Base-by-base conservation (phyloP, 2,797 vertebrate genomes). In the Orientallactaga sibirica region DNA sequence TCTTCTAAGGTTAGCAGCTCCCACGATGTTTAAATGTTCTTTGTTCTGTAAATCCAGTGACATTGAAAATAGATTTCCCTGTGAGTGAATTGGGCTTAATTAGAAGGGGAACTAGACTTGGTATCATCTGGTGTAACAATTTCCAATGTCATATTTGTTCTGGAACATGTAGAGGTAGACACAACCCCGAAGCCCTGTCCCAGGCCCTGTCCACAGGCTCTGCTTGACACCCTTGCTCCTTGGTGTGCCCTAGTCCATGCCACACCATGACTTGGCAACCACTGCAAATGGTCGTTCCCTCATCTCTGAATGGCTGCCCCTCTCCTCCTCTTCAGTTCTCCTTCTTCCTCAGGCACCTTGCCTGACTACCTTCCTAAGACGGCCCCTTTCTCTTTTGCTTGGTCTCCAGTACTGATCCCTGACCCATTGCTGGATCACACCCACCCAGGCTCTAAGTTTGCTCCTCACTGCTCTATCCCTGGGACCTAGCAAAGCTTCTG, bases 211-310 rank as follows among this genome's bases (percentile, higher is more conserved):
- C 7, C 3, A 24, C 8, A 18, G 29, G 29, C 24, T 4, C 16
- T 33, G 33, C 7, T 66, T 52, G 0, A 1, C 1, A 4, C 3
- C 5, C 68, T 5, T 5, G 0, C 41, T 8, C 12, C 52, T 8
- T 2, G 24, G 48, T 25, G 1, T 12, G 1, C 1, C 0, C 20
- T 37, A 0, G 71, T n/a, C 0, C 1, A 0, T 4, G 41, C n/a
- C 14, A 2, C 1, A 3, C 15, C 4, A 1, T 11, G n/a, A 7
- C 3, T 37, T 55, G 7, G 74, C 14, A 16, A 29, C 4, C 10
- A 0, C 71, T 33, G 58, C 15, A 2, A 58, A 2, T 2, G 12
- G 27, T 25, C 15, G n/a, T 82, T 15, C 43, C 10, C 3, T 86
- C 12, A 1, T 24, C 2, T 55, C 9, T 16, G 5, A 68, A 1